Percentiles rank a stretch among this genome's conserved stretches.
Conservation (phyloP, 2,888 invertebrate species). For the Eucera pruinosa region DNA sequence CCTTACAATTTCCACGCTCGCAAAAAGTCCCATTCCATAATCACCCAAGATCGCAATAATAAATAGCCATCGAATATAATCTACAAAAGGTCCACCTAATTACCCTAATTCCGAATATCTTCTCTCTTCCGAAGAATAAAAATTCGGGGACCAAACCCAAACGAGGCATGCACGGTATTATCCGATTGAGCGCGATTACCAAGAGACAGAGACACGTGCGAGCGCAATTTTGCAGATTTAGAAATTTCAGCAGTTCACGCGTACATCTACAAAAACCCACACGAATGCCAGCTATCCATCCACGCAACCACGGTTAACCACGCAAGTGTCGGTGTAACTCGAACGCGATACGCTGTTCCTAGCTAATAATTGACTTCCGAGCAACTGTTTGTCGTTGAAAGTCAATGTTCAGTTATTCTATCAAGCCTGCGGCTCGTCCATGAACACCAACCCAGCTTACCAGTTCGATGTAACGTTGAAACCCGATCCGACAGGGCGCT, state of each 20-base stretch:
- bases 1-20: too few species aligned
- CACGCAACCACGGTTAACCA: not conserved
- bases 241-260: conserved; percentile 57
- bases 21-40: too few species aligned
- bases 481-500: conserved; percentile 28
- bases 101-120: too few species aligned
- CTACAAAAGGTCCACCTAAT: too few species aligned
- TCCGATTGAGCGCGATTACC: conserved; percentile 44
- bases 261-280: not conserved
- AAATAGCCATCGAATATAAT: too few species aligned
- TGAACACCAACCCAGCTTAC: conserved; percentile 37
- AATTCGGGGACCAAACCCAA: too few species aligned
- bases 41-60: too few species aligned
- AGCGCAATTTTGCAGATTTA: conserved; percentile 60
- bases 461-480: conserved; percentile 34
- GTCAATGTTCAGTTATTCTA: conserved; percentile 77
- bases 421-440: conserved; percentile 65
- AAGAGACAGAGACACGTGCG: conserved; percentile 3
- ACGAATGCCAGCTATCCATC: not conserved
- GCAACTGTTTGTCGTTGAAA: conserved; percentile 68
- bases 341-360: conserved; percentile 13
- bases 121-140: too few species aligned
- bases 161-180: conserved; percentile 1
- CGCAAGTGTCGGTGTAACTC: not conserved
- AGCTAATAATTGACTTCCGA: conserved; percentile 71